Base-by-base conservation (phyloP, 1,140 invertebrate genomes). In the Sweltsa coloradensis region DNA sequence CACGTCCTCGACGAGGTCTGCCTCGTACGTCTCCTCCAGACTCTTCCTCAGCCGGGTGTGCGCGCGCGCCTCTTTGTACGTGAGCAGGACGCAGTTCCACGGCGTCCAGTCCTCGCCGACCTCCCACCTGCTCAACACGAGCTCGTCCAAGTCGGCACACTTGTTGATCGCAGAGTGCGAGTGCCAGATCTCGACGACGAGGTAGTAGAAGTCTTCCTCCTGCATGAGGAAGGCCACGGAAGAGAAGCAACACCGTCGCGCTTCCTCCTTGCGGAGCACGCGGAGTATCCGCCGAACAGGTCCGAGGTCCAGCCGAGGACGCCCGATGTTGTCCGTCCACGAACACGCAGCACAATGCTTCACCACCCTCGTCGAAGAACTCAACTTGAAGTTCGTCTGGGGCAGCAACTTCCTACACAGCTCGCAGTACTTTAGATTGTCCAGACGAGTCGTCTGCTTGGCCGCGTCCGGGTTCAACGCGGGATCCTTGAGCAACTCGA, bases 11-110 rank as follows among this genome's bases (percentile, higher is more conserved):
- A 68, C 60, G 24, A 75, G 62, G 42, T 72, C 67, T 24, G 69
- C 62, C 50, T 74, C 74, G 51, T 76, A 76, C 0, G 73, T 66
- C 7, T 63, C 54, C 44, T 72, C 66, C 14, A 73, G 64, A 11
- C 62, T 51, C 22, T 16, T 11, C 11, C 67, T 59, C 6, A 76
- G 55, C 50, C 64, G 69, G 29, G 73, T 54, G 53, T 84, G 81
- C 3, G 67, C 62, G 47, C 76, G 72, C 34, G 73, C 72, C 62
- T 84, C 81, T 37, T 76, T 69, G 1, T 71, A 59, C 0, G 79
- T 81, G 1, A 84, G 59, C 16, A 83, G 57, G 43, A 84, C 71
- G 53, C 78, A 81, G 55, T 84, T 84, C 81, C 80, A 84, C 1
- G 81, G 81, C 6, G 75, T 69, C 81, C 81, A 84, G 31, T 75